These are phyloP conservation scores for Cetonia aurata DNA, from an alignment of 2,888 invertebrate species.

Conservation along the genomic window DNA sequence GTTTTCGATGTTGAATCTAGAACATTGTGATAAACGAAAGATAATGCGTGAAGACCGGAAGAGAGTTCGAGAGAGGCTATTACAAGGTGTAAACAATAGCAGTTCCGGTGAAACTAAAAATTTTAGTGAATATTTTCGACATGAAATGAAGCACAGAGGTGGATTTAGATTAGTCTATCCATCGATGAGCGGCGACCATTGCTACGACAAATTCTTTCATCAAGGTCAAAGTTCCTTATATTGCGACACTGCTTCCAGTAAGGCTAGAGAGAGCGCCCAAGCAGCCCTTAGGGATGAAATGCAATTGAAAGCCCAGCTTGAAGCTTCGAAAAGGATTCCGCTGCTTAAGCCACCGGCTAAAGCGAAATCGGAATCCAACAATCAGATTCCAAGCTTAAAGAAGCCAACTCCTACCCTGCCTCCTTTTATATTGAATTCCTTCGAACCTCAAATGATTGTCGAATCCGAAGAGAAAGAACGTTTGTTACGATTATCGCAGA, in stretches of 20 bases:
- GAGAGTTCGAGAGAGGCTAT: constrained; percentile 77
- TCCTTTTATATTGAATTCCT: constrained; percentile 65
- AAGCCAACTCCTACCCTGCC: constrained; percentile 45
- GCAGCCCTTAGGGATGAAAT: constrained; percentile 78
- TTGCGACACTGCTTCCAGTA: constrained; percentile 81
- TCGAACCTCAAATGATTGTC: constrained; percentile 76
- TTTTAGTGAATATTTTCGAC: constrained; percentile 63
- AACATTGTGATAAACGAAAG: constrained; percentile 80
- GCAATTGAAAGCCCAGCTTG: constrained; percentile 72
- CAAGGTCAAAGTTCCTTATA: constrained; percentile 82
- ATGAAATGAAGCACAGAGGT: constrained; percentile 71
- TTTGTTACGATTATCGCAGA: constrained; percentile 73
- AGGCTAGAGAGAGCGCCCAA: constrained; percentile 82
- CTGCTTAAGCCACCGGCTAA: constrained; percentile 51
- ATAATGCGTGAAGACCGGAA: constrained; percentile 81
- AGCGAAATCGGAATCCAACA: constrained; percentile 47
- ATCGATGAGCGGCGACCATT: constrained; percentile 69
- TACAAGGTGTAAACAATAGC: constrained; percentile 70
- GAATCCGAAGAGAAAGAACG: constrained; percentile 81
- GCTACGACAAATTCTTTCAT: constrained; percentile 79
- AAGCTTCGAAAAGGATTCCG: constrained; percentile 70
- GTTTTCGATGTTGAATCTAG: constrained; percentile 82
- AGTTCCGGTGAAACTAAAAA: constrained; percentile 57
- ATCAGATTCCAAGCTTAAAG: constrained; percentile 41
- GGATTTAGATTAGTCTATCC: constrained; percentile 82